Percentiles rank a stretch among this genome's conserved stretches.
Conservation (phyloP, 2,113 vertebrate species). For the Carollia perspicillata region DNA sequence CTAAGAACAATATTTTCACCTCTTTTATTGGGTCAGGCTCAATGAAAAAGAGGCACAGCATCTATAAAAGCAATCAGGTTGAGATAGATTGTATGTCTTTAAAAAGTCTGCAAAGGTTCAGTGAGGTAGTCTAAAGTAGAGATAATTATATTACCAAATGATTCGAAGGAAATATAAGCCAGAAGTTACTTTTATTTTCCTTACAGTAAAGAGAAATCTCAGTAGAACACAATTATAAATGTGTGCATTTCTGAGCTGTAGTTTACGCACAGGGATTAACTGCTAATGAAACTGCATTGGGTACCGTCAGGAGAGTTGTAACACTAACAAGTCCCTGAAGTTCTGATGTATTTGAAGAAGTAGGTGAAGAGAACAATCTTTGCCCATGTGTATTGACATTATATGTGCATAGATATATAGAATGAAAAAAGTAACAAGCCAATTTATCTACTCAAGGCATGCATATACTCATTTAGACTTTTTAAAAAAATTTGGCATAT, state of each 20-base stretch:
- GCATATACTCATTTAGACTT: background rate
- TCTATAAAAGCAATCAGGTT: constrained; percentile 60
- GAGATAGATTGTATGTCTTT: constrained; percentile 54
- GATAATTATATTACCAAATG: constrained; percentile 57
- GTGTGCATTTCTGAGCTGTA: background rate
- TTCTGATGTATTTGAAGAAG: background rate
- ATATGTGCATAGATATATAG: background rate
- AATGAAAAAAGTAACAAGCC: background rate
- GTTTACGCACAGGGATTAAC: background rate
- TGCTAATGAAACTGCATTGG: background rate
- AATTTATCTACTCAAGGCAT: background rate
- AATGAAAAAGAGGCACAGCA: constrained; percentile 42
- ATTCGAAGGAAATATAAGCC: constrained; percentile 45
- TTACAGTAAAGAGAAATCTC: constrained; percentile 19
- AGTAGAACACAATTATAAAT: background rate
- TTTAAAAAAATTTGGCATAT: background rate
- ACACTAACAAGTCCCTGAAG: background rate
- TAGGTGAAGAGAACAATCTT: background rate
- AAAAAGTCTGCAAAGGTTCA: constrained; percentile 73
- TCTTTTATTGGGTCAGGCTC: constrained; percentile 64
- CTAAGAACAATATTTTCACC: constrained; percentile 64
- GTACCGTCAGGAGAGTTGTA: background rate
- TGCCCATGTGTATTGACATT: background rate
- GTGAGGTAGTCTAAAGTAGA: constrained; percentile 69
- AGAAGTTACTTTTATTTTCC: constrained; percentile 5